A percentile compares a stretch with the other conserved stretches of the same genome.
Conservation (phyloP, 2,797 vertebrate species). For the Scolopax bukidnonensis region DNA sequence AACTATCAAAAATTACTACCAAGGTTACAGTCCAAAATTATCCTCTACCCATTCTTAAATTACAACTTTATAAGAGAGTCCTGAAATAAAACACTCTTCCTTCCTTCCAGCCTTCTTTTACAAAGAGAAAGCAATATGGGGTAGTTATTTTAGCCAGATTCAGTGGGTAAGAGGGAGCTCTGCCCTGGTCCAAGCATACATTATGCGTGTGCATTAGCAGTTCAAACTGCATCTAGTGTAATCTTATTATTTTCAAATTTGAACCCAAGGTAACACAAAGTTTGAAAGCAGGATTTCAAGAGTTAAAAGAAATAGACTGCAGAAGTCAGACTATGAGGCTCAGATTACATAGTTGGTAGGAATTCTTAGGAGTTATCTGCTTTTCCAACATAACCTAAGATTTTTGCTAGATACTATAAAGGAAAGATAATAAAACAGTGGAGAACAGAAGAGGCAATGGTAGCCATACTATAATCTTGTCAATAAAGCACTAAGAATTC, state of each 20-base stretch:
- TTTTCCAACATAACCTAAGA: constrained; percentile 17
- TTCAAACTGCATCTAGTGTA: not conserved
- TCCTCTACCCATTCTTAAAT: not conserved
- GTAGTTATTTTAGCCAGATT: not conserved
- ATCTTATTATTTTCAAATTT: not conserved
- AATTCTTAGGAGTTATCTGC: not conserved
- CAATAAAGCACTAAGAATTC: constrained; percentile 32
- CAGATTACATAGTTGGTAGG: not conserved
- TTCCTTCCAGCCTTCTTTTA: not conserved
- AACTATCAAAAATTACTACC: not conserved
- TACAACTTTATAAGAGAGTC: constrained; percentile 11
- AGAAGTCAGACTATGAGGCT: not conserved
- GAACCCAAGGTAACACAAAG: not conserved
- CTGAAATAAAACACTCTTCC: constrained; percentile 28
- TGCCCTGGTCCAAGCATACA: not conserved
- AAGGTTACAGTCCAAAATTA: not conserved
- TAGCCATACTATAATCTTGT: not conserved
- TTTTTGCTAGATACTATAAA: not conserved
- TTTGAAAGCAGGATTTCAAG: not conserved
- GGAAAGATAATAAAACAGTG: constrained; percentile 2
- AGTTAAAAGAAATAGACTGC: not conserved
- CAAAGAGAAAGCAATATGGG: not conserved
- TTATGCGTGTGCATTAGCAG: not conserved
- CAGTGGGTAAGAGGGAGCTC: not conserved
- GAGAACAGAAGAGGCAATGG: not conserved